A percentile compares a stretch with the other conserved stretches of the same genome.
phyloP scores from a whole-genome alignment of 1,140 invertebrate genomes.

The Brachionus asplanchnoidis region DNA sequence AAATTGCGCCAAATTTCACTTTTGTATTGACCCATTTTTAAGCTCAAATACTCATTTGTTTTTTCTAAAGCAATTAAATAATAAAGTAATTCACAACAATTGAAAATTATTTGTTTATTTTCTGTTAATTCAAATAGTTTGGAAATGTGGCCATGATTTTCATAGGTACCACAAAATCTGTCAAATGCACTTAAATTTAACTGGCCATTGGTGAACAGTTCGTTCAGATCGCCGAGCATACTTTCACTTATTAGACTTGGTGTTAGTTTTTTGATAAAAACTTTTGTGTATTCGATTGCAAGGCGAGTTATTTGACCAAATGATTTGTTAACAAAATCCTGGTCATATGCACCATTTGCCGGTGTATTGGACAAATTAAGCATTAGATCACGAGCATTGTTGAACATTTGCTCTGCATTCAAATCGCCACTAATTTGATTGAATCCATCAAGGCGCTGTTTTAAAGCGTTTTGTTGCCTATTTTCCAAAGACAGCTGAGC shows the following conservation, averaged over 20 bases:
- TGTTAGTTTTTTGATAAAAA: not conserved
- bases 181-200: not conserved
- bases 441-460: not conserved
- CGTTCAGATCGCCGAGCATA: not conserved
- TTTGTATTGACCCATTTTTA: not conserved
- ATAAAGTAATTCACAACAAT: not conserved
- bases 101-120: not conserved
- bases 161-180: constrained; percentile 13
- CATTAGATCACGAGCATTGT: not conserved
- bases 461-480: not conserved
- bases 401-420: not conserved
- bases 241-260: not conserved
- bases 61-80: not conserved
- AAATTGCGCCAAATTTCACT: not conserved
- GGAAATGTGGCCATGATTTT: not conserved
- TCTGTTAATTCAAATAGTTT: not conserved
- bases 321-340: not conserved
- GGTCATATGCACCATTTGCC: not conserved
- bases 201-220: not conserved
- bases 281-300: not conserved
- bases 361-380: not conserved
- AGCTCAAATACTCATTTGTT: not conserved
- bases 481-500: not conserved
- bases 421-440: not conserved
- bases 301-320: not conserved